Percentiles rank a stretch among this genome's conserved stretches.
Evolutionary conservation across 2,113 vertebrate species (phyloP).

Genomic region (Drymodes brunneopygia): DNA sequence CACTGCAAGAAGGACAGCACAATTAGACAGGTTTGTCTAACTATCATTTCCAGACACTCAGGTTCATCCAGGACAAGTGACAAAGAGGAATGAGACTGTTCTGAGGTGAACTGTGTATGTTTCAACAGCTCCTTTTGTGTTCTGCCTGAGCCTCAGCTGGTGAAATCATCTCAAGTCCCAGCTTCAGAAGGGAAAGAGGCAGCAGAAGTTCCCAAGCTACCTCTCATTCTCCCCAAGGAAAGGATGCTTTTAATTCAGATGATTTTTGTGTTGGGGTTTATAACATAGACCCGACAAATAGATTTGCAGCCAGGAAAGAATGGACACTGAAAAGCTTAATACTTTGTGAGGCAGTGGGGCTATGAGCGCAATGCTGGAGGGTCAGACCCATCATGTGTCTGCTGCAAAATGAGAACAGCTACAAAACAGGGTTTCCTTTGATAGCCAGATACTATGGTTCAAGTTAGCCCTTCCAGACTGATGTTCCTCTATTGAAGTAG

Average conservation of each 20-base stretch:
- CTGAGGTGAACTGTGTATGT: not conserved
- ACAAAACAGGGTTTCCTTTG: not conserved
- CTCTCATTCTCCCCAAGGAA: not conserved
- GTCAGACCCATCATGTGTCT: not conserved
- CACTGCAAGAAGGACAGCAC: not conserved
- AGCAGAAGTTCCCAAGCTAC: not conserved
- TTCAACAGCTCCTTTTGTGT: not conserved
- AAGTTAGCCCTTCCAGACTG: not conserved
- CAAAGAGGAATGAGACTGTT: not conserved
- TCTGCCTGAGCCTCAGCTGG: not conserved
- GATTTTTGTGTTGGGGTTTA: not conserved
- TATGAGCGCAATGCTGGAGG: not conserved
- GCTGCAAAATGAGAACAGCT: not conserved
- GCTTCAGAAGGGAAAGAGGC: not conserved
- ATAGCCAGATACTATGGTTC: not conserved
- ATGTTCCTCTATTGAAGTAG: not conserved
- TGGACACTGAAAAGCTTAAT: not conserved
- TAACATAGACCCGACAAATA: not conserved
- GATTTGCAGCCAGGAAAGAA: not conserved
- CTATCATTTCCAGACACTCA: not conserved
- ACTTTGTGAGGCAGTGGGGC: not conserved
- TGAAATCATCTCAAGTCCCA: not conserved
- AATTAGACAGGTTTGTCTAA: not conserved
- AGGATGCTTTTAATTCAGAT: not conserved
- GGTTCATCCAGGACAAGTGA: not conserved